Base-by-base conservation (phyloP, 2,113 vertebrate genomes). In the Thunnus maccoyii region DNA sequence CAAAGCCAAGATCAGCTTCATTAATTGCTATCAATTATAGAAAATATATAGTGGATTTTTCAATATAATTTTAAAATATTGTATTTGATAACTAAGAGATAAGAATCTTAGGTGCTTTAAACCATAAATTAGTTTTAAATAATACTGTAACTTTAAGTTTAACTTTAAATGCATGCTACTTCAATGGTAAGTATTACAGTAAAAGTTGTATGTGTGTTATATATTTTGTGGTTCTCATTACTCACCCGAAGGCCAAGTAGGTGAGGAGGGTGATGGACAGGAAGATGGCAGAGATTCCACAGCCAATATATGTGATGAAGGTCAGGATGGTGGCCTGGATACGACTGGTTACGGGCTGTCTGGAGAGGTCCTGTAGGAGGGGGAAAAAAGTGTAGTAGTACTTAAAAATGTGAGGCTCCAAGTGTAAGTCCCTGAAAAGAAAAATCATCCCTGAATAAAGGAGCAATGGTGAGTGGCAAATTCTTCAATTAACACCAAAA, bases 301-400 rank as follows among this genome's bases (percentile, higher is more conserved):
- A 99, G 82, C 98, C 98, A 71, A 99, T 97, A 54, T 97, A 98
- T 0, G 97, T 97, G 88, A 99, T 99, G 66, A 97, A 99, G 32
- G 96, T 98, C 56, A 99, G 94, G 75, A 98, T 96, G 88, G 93
- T 91, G 75, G 87, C 88, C 82, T 99, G 96, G 25, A 82, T 5
- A 20, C 88, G 92, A 81, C 83, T 88, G 44, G 82, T 80, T 5
- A 83, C 4, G 55, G 63, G 6, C 3, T 86, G 57, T 88, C 94
- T 93, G 80, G 95, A 95, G 32, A 98, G 69, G 84, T 97, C 95
- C 98, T 99, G 75, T 66, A 88, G 91, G 16, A 71, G 55, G 62
- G n/a, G 22, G 1, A 52, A 47, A 3, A 54, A 30, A 32, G 16
- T 27, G 18, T 9, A 17, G 57, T n/a, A 1, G 6, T 46, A 1